Base-by-base conservation (phyloP, 2,113 vertebrate species). In the Ancistrus triradiatus region DNA sequence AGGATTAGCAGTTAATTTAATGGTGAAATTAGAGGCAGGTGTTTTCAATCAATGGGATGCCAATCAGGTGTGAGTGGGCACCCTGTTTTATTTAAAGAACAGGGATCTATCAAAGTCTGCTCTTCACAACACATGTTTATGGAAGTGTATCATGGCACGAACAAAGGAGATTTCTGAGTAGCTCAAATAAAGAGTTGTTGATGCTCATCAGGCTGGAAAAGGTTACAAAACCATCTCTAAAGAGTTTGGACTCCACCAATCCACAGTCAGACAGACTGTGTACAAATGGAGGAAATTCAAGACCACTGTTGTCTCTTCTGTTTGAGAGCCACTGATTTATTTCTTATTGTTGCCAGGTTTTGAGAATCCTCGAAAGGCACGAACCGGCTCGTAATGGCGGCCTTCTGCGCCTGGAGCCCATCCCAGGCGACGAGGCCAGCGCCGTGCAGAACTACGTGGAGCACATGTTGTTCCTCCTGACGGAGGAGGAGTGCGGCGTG, bases 381-480 rank as follows among this genome's bases (percentile, higher is more conserved):
- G 95, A 98, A 72, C 93, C 93, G 6, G 82, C 90, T 48, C 82
- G 59, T 1, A 31, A 48, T 2, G 51, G 47, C 7, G 84, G 8
- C 4, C 7, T 17, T 1, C 24, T 50, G 2, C 77, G 74, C 1
- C 86, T 88, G 0, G 90, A 90, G 0, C 70, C 85, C 0, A 84
- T 97, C 76, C 90, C 92, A 1, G 73, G 87, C 0, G 95, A 98
- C 22, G 96, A 98, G 79, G 92, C 92, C 69, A 98, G 92, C 17
- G 92, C 95, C 0, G 96, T 98, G 43, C 95, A 97, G 86, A 98
- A 98, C 80, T 98, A 98, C 0, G 95, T 97, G 35, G 96, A 98
- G 8, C 95, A 98, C 82, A 98, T 98, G 94, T 85, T 98, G 7
- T 95, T 97, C 68, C 81, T 98, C 72, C 69, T 98, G 63, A 96